Conservation (phyloP, 2,888 invertebrate species). For the Erebia palarica region DNA sequence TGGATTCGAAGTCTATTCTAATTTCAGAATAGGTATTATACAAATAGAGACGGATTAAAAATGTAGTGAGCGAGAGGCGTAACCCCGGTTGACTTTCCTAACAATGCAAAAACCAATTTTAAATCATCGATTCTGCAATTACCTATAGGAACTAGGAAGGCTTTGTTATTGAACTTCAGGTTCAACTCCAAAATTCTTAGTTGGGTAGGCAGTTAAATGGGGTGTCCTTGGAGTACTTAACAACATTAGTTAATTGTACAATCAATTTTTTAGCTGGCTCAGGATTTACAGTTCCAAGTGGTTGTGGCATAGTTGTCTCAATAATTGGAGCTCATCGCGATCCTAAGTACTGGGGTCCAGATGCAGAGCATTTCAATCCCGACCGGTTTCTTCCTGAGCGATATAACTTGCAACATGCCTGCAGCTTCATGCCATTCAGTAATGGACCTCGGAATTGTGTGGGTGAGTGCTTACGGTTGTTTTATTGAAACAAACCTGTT, state of each 20-base stretch:
- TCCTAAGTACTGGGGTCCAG: constrained; percentile 81
- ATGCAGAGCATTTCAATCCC: constrained; percentile 84
- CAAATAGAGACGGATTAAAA: too few relatives aligned
- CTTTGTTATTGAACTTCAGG: too few relatives aligned
- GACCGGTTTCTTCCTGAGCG: constrained; percentile 83
- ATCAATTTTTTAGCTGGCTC: constrained; percentile 54
- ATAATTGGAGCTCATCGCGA: constrained; percentile 81
- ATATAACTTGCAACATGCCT: constrained; percentile 61
- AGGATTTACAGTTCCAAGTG: constrained; percentile 68
- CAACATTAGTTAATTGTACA: not conserved
- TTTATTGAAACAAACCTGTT: not conserved
- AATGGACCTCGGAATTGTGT: constrained; percentile 79
- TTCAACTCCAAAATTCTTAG: too few relatives aligned
- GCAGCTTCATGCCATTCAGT: constrained; percentile 78
- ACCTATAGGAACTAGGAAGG: too few relatives aligned
- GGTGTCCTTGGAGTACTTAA: too few relatives aligned
- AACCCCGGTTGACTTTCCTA: too few relatives aligned
- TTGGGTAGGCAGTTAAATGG: too few relatives aligned
- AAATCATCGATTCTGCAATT: too few relatives aligned
- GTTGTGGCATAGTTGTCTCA: constrained; percentile 71
- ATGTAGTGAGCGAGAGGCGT: too few relatives aligned
- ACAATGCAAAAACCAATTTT: too few relatives aligned
- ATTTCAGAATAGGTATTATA: too few relatives aligned
- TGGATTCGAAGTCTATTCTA: too few relatives aligned
- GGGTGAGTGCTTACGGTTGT: constrained; percentile 57